phyloP scores from a whole-genome alignment of 2,888 invertebrate genomes.

The Leucoma salicis region DNA sequence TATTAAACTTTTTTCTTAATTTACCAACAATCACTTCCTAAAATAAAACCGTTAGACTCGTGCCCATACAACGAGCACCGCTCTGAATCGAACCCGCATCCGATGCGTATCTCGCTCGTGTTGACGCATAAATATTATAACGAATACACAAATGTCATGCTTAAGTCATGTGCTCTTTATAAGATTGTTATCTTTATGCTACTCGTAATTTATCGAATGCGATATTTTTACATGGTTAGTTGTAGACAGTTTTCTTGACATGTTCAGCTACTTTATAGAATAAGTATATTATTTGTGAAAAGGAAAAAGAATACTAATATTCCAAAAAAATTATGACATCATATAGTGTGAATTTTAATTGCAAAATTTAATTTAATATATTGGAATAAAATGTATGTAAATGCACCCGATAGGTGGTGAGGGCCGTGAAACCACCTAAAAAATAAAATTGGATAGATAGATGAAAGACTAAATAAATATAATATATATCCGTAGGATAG shows the following conservation, averaged over 20 bases:
- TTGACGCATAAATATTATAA: slow-evolving; percentile 61
- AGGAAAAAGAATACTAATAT: too few relatives aligned
- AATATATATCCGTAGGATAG: too few relatives aligned
- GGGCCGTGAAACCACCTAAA: too few relatives aligned
- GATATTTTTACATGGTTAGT: neutral
- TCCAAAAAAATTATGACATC: too few relatives aligned
- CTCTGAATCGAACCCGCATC: slow-evolving; percentile 67
- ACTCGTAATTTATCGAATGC: slow-evolving; percentile 17
- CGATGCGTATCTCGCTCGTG: slow-evolving; percentile 72
- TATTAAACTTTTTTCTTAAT: slow-evolving; percentile 16
- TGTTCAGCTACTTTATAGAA: too few relatives aligned
- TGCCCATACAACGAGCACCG: slow-evolving; percentile 32
- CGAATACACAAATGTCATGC: slow-evolving; percentile 36
- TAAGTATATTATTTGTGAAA: too few relatives aligned
- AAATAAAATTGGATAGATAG: too few relatives aligned
- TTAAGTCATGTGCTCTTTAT: slow-evolving; percentile 25
- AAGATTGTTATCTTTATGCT: slow-evolving; percentile 38
- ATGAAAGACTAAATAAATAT: too few relatives aligned
- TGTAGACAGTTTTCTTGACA: neutral
- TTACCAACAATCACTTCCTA: slow-evolving; percentile 22
- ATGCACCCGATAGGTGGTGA: too few relatives aligned
- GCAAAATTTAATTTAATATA: too few relatives aligned
- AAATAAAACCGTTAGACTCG: slow-evolving; percentile 46
- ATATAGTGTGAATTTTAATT: too few relatives aligned
- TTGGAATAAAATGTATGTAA: too few relatives aligned